Evolutionary conservation across 1,140 invertebrate genomes (phyloP), one percentile per base, ranked within the genome.

Genomic region (Sweltsa coloradensis): DNA sequence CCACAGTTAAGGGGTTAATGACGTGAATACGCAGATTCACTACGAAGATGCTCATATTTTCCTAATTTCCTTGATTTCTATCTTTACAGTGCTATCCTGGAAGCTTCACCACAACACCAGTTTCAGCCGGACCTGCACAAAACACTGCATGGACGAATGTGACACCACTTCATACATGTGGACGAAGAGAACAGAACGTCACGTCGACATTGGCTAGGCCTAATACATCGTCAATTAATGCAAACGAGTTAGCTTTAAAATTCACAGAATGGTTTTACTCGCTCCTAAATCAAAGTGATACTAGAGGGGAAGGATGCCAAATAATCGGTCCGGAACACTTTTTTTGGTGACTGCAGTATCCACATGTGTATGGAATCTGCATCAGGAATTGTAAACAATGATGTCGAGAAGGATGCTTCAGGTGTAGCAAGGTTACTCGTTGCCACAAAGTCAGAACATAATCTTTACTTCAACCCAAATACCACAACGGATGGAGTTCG

Each of bases 181-280:
- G n/a, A n/a, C n/a, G n/a, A n/a, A n/a, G n/a, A n/a, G n/a, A n/a
- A n/a, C n/a, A n/a, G n/a, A n/a, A n/a, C n/a, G n/a, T n/a, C n/a
- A n/a, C n/a, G n/a, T n/a, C n/a, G n/a, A n/a, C n/a, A n/a, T n/a
- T n/a, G n/a, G n/a, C n/a, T n/a, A n/a, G n/a, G n/a, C n/a, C n/a
- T n/a, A n/a, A n/a, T n/a, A n/a, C n/a, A n/a, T n/a, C n/a, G n/a
- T n/a, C n/a, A n/a, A n/a, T n/a, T 21, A 34, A 52, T 43, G 39
- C 42, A 43, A 60, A 72, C 50, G 24, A 57, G 19, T 56, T 79
- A 41, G 72, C 72, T 1, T 53, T 66, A 26, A 62, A 73, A 47
- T 81, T 81, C 60, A 52, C 61, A 0, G 55, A 64, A 41, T 81
- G 78, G 78, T 81, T 77, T 58, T 81, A 73, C 51, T 50, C 62